A percentile compares a stretch with the other conserved stretches of the same genome.
Evolutionary conservation across 2,888 invertebrate genomes (phyloP).

Genomic region (Cephus rjabovi): DNA sequence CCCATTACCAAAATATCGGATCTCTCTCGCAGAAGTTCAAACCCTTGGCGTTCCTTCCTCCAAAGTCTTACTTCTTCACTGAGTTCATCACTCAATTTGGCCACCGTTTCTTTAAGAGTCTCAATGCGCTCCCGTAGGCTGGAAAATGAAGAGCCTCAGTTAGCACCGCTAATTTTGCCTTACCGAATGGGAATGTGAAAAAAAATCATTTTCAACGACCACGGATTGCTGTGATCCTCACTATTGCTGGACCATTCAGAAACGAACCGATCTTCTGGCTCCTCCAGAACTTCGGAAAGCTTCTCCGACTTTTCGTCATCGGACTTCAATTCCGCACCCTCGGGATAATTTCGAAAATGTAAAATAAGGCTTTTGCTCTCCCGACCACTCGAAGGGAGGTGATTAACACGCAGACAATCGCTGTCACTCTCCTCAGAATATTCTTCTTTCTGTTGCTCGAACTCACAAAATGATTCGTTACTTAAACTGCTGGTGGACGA

Average conservation of each 20-base stretch:
- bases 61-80: constrained; percentile 56
- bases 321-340: background rate
- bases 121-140: constrained; percentile 52
- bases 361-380: constrained; percentile 11
- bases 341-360: background rate
- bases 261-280: constrained; percentile 35
- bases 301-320: constrained; percentile 41
- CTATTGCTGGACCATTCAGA: constrained; percentile 27
- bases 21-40: constrained; percentile 38
- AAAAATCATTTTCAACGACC: too few species aligned
- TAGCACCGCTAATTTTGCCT: too few species aligned
- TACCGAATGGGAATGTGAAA: too few species aligned
- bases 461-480: background rate
- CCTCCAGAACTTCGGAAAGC: constrained; percentile 39
- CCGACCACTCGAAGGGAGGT: too few species aligned
- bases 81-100: constrained; percentile 49
- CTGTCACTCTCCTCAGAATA: background rate
- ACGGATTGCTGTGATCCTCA: too few species aligned
- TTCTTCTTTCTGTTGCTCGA: background rate
- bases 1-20: constrained; percentile 40
- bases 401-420: background rate
- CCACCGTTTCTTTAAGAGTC: constrained; percentile 50
- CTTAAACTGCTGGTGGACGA: background rate
- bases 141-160: background rate
- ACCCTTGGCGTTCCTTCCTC: constrained; percentile 58